These are phyloP conservation scores for Paramuricea clavata DNA, from an alignment of 92 coral and sea anemone genomes.

Conservation along the genomic window DNA sequence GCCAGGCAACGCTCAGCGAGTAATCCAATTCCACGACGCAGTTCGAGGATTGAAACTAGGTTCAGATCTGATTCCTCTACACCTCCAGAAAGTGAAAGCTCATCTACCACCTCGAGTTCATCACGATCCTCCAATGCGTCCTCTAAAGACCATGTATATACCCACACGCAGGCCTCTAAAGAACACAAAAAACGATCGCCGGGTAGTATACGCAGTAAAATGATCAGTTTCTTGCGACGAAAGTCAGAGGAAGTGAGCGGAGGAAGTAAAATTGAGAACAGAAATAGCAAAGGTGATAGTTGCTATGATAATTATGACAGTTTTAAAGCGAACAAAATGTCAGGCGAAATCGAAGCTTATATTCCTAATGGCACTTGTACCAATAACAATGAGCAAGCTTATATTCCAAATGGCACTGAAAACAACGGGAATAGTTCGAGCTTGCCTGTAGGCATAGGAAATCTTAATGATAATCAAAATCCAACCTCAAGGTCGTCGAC, in stretches of 20 bases:
- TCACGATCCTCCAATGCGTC: conserved; percentile 4
- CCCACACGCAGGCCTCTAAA: neutral
- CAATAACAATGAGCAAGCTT: neutral
- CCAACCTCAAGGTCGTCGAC: neutral
- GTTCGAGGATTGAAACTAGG: neutral
- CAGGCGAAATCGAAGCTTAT: neutral
- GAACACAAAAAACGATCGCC: neutral
- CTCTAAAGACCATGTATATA: neutral
- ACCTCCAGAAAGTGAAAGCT: conserved; percentile 7
- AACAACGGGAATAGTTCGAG: neutral
- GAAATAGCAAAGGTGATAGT: neutral
- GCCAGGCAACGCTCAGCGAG: neutral
- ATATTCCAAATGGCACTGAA: neutral
- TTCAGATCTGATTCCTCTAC: neutral
- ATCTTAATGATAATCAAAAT: neutral
- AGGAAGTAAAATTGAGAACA: neutral
- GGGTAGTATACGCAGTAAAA: neutral
- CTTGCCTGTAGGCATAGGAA: neutral
- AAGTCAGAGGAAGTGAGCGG: neutral
- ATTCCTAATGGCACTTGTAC: neutral
- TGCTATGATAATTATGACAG: conserved; percentile 5
- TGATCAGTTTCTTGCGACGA: neutral
- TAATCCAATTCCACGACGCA: neutral
- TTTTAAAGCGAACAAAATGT: neutral
- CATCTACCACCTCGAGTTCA: neutral